These are phyloP conservation scores for Drosophila navojoa DNA, from an alignment of 1,140 invertebrate genomes.

Conservation along the genomic window DNA sequence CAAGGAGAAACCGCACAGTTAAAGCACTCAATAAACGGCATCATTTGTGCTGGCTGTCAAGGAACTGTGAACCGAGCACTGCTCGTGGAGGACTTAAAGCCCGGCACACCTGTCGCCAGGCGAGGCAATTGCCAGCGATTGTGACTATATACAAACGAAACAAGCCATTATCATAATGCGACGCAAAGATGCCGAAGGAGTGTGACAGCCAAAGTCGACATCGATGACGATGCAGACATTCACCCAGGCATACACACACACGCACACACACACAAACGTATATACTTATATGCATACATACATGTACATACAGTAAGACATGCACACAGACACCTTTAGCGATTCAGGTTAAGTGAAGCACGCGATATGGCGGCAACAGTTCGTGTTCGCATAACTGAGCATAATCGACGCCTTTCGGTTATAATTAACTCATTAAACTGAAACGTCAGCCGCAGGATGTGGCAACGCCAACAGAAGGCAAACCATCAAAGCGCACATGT, in stretches of 20 bases:
- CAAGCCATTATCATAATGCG: constrained; percentile 80
- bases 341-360: constrained; percentile 76
- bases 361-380: constrained; percentile 76
- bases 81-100: constrained; percentile 58
- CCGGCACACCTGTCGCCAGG: constrained; percentile 43
- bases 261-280: constrained; percentile 13
- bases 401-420: constrained; percentile 82
- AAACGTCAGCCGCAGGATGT: constrained; percentile 78
- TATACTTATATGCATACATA: too few species aligned
- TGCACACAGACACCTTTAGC: constrained; percentile 29
- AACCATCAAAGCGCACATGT: constrained; percentile 76
- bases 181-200: constrained; percentile 41
- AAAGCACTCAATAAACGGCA: constrained; percentile 74
- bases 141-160: constrained; percentile 65
- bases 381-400: constrained; percentile 82
- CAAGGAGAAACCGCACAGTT: constrained; percentile 41
- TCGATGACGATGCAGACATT: constrained; percentile 46
- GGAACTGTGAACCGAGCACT: constrained; percentile 32
- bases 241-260: constrained; percentile 39
- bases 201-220: constrained; percentile 38
- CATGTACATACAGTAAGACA: not conserved
- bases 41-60: constrained; percentile 56
- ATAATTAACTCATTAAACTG: constrained; percentile 82
- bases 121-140: constrained; percentile 33
- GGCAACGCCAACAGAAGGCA: constrained; percentile 64